Evolutionary conservation across 1,140 invertebrate genomes (phyloP).

Genomic region (Acromyrmex charruanus): DNA sequence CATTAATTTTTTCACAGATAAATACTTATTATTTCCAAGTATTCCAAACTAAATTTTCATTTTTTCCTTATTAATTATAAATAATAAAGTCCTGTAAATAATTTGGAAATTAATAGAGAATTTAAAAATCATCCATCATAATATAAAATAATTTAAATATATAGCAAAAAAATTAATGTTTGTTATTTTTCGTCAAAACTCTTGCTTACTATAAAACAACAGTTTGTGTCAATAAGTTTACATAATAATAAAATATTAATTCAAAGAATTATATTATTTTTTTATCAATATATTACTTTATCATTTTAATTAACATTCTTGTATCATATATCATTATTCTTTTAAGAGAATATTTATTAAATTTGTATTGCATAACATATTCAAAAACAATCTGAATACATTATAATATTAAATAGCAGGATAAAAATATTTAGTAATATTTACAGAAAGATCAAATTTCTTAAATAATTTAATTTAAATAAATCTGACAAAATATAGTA

Average conservation of each 20-base stretch:
- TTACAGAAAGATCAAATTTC: neutral
- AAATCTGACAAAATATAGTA: slow-evolving; percentile 35
- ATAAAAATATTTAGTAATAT: slow-evolving; percentile 7
- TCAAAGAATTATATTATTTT: slow-evolving; percentile 10
- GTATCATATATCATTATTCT: neutral
- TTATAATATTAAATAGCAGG: neutral
- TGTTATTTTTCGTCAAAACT: neutral
- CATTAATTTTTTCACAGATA: neutral
- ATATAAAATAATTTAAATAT: slow-evolving; percentile 2
- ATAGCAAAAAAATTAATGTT: slow-evolving; percentile 3
- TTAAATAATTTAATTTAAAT: slow-evolving; percentile 38
- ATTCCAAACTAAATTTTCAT: neutral
- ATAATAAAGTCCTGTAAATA: neutral
- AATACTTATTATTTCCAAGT: neutral
- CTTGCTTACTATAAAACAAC: neutral
- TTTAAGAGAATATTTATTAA: slow-evolving; percentile 21
- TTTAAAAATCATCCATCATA: neutral
- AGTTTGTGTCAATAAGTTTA: neutral
- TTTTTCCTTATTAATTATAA: neutral
- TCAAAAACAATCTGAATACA: neutral
- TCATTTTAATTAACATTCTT: neutral
- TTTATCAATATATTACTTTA: neutral
- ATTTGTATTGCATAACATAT: neutral
- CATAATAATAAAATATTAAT: neutral
- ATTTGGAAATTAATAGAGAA: neutral